phyloP scores from a whole-genome alignment of 2,113 vertebrate genomes.

The Petrocephalus microphthalmus region DNA sequence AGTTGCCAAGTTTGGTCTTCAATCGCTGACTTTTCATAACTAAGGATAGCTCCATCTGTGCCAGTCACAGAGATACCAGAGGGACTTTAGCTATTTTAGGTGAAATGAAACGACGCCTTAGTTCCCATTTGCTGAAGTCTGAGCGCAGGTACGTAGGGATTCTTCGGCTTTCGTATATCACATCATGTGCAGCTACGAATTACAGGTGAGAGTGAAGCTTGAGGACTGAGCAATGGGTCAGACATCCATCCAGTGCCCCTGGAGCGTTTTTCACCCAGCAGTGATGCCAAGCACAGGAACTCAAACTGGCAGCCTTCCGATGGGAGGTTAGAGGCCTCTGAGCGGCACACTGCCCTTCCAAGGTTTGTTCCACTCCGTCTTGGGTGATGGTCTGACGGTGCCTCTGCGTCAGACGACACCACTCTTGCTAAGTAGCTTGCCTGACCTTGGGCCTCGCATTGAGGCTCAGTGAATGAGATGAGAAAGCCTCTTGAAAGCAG shows the following conservation, averaged over 20 bases:
- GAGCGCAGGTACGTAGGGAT: not conserved
- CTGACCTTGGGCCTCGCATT: not conserved
- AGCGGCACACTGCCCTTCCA: constrained; percentile 34
- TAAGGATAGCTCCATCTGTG: constrained; percentile 46
- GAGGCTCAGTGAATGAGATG: not conserved
- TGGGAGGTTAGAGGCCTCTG: not conserved
- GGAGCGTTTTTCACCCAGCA: not conserved
- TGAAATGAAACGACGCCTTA: constrained; percentile 31
- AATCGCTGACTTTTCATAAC: not conserved
- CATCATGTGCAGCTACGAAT: not conserved
- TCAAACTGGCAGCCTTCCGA: not conserved
- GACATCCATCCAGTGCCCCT: not conserved
- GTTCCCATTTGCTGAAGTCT: not conserved
- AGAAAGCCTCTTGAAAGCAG: not conserved
- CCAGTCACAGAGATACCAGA: constrained; percentile 47
- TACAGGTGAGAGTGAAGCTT: not conserved
- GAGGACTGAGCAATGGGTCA: not conserved
- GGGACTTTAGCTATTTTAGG: constrained; percentile 53
- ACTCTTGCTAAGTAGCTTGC: not conserved
- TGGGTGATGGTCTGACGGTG: constrained; percentile 43
- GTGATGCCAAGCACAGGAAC: not conserved
- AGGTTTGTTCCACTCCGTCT: constrained; percentile 45
- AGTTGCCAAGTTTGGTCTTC: not conserved
- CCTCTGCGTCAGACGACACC: constrained; percentile 27
- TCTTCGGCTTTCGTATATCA: not conserved